Base-by-base conservation (phyloP, 2,888 invertebrate species). In the Scotopteryx bipunctaria region DNA sequence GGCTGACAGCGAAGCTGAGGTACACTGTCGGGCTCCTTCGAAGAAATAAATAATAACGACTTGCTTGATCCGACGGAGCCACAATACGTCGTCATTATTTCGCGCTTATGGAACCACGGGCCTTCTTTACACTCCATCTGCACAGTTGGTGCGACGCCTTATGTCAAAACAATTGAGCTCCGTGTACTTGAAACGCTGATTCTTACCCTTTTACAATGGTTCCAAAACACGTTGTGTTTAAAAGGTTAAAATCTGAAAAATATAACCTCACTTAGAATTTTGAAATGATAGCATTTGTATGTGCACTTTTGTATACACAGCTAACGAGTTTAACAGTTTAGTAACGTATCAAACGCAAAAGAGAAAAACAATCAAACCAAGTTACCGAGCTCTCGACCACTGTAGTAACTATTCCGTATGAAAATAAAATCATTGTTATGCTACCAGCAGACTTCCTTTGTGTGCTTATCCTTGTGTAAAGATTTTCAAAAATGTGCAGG, bases 31-130 rank as follows among this genome's bases (percentile, higher is more conserved):
- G 66, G 76, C 74, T 76, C 63, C 71, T 79, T 69, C 67, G 64
- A 74, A 83, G 83, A 83, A 84, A 85, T 84, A 88, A 67, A 76
- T 86, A 87, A 89, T 81, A 83, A 82, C 84, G 78, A 78, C 84
- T 88, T 87, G 81, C 78, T 80, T 79, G 81, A 83, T 83, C 81
- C 76, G 71, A 58, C 73, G 78, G 77, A 73, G 80, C 75, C 75
- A 85, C 83, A 86, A 83, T 84, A 66, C 78, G 67, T 80, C 73
- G 83, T 82, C 81, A 84, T 88, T 86, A 87, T 83, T 80, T 81
- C 63, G 71, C 71, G 79, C 74, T 82, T 78, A 79, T 66, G 67
- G 71, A 72, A 66, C 71, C 63, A 68, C 63, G 63, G 67, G 62
- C 59, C 62, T 70, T 75, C 71, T 69, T 74, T 78, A 73, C 71